Percentiles rank a stretch among this genome's conserved stretches.
These are phyloP conservation scores for Synergus itoensis DNA, from an alignment of 2,888 invertebrate species.

Conservation along the genomic window DNA sequence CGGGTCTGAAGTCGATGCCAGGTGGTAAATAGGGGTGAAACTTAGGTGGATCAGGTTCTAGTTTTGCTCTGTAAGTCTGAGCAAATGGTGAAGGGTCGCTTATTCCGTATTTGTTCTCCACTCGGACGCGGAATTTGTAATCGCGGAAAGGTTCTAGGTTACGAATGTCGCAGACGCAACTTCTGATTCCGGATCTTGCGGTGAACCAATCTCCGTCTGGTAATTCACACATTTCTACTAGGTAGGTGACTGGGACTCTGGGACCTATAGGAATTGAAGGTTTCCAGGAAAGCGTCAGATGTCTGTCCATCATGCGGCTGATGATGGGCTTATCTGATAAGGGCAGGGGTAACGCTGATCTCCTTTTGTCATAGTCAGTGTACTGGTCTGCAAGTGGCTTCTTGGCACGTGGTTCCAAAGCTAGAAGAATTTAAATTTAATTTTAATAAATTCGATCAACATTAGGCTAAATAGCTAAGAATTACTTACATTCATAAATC, in stretches of 20 bases:
- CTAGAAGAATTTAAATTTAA: slow-evolving; percentile 73
- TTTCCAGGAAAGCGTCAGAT: slow-evolving; percentile 94
- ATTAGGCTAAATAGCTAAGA: slow-evolving; percentile 8
- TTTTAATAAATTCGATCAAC: not conserved
- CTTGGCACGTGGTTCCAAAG: slow-evolving; percentile 84
- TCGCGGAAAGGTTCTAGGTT: slow-evolving; percentile 95
- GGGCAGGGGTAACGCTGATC: slow-evolving; percentile 91
- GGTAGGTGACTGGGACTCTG: slow-evolving; percentile 94
- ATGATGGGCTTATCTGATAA: slow-evolving; percentile 95
- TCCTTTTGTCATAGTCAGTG: slow-evolving; percentile 90
- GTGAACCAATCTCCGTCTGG: slow-evolving; percentile 97
- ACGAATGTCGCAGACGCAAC: slow-evolving; percentile 93
- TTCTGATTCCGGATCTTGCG: slow-evolving; percentile 90
- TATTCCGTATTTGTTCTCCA: slow-evolving; percentile 97
- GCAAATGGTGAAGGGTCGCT: slow-evolving; percentile 97
- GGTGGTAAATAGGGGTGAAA: slow-evolving; percentile 89
- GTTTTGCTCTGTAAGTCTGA: slow-evolving; percentile 87
- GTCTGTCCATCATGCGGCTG: slow-evolving; percentile 93
- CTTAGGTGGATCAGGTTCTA: slow-evolving; percentile 89
- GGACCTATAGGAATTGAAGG: slow-evolving; percentile 94
- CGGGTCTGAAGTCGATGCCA: slow-evolving; percentile 90
- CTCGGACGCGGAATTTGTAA: slow-evolving; percentile 96
- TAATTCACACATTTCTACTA: slow-evolving; percentile 95
- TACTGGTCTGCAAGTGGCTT: slow-evolving; percentile 88
- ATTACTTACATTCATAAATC: slow-evolving; percentile 86